Evolutionary conservation across 2,888 invertebrate species (phyloP).

Genomic region (Prosopocoilus inquinatus): DNA sequence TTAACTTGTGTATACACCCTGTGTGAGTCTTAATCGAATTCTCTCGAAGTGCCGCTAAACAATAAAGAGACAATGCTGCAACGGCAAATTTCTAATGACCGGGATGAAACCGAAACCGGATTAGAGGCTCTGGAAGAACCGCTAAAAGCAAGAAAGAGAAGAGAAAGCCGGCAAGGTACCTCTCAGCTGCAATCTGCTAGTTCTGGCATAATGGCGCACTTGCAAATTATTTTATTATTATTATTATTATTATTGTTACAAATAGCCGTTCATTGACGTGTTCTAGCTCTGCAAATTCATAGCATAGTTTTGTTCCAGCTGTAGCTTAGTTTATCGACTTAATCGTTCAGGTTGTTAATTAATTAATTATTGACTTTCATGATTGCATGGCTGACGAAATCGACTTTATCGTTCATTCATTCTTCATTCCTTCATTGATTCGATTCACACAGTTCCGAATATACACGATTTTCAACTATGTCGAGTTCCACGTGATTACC

Average conservation of each 20-base stretch:
- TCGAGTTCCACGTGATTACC: too few relatives aligned
- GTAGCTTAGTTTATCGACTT: slow-evolving; percentile 1
- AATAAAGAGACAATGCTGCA: slow-evolving; percentile 64
- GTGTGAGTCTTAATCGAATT: neutral
- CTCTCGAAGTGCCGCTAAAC: slow-evolving; percentile 61
- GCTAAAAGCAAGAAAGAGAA: slow-evolving; percentile 60
- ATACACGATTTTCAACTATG: too few relatives aligned
- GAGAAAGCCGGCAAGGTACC: slow-evolving; percentile 65
- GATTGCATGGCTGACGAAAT: too few relatives aligned
- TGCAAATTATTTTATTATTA: slow-evolving; percentile 5
- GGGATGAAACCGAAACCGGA: slow-evolving; percentile 60
- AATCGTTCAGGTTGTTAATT: neutral
- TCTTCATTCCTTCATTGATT: too few relatives aligned
- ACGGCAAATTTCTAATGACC: slow-evolving; percentile 62
- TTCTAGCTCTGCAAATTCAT: slow-evolving; percentile 5
- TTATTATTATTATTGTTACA: too few relatives aligned
- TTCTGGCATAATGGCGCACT: slow-evolving; percentile 16
- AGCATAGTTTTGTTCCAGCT: slow-evolving; percentile 6
- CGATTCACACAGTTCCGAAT: too few relatives aligned
- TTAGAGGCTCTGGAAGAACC: slow-evolving; percentile 67
- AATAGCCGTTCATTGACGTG: neutral
- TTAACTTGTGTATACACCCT: neutral
- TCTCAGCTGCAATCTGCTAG: neutral
- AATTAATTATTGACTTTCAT: neutral
- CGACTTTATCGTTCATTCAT: too few relatives aligned